These are phyloP conservation scores for Lagopus muta DNA, from an alignment of 2,113 vertebrate species.

Conservation along the genomic window DNA sequence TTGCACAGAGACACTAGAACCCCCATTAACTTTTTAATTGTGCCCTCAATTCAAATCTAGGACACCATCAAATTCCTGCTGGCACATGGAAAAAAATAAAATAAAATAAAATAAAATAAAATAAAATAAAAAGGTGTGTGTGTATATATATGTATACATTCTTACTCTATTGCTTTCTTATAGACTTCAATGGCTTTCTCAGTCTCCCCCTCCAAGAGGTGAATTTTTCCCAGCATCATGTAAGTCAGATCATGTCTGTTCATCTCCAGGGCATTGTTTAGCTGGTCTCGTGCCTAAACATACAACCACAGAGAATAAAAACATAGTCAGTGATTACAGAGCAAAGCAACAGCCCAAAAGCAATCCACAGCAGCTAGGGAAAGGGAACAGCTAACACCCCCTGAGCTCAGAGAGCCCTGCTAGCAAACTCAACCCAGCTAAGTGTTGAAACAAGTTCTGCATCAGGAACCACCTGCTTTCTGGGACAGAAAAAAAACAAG, in stretches of 20 bases:
- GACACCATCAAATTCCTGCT: constrained; percentile 3
- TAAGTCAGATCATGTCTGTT: constrained; percentile 91
- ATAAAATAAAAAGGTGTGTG: no score
- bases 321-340: background rate
- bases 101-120: no score
- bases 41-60: background rate
- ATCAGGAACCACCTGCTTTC: background rate
- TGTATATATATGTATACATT: background rate
- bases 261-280: constrained; percentile 90
- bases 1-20: constrained; percentile 15
- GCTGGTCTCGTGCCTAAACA: constrained; percentile 88
- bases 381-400: background rate
- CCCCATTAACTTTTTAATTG: constrained; percentile 34
- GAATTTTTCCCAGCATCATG: constrained; percentile 91
- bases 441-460: background rate
- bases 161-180: constrained; percentile 93
- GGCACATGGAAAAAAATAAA: background rate
- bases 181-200: constrained; percentile 92
- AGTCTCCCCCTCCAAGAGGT: constrained; percentile 85
- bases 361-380: background rate
- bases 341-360: background rate
- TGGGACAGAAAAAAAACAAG: background rate
- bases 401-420: background rate
- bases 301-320: constrained; percentile 63
- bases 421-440: background rate